Evolutionary conservation across 1,140 invertebrate species (phyloP).

Genomic region (Trypoxylus dichotomus): DNA sequence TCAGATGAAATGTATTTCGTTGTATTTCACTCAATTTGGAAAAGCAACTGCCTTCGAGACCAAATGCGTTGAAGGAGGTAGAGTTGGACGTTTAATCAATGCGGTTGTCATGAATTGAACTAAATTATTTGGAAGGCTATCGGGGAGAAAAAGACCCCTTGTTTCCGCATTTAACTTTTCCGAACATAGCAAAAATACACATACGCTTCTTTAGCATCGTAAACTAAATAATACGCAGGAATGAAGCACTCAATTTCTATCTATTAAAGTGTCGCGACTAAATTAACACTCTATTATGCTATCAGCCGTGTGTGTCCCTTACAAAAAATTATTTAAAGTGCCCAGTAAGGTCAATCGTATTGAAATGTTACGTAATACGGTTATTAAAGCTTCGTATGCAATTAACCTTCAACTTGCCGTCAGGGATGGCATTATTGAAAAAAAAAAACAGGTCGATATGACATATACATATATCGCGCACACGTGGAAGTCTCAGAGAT

Average conservation of each 20-base stretch:
- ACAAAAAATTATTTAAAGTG: conserved; percentile 5
- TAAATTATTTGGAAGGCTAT: no score
- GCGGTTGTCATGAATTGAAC: no score
- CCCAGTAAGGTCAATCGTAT: conserved; percentile 14
- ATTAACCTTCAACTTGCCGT: conserved; percentile 16
- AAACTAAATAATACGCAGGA: no score
- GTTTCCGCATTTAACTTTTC: no score
- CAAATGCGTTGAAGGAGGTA: no score
- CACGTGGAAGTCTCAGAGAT: conserved; percentile 11
- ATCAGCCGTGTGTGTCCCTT: conserved; percentile 2
- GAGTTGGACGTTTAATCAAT: no score
- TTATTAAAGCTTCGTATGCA: conserved; percentile 5
- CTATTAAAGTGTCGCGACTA: not conserved
- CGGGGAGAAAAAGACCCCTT: no score
- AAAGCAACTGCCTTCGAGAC: no score
- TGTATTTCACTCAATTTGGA: no score
- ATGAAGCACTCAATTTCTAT: no score
- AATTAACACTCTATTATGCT: not conserved
- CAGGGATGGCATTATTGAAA: conserved; percentile 6
- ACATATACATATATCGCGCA: not conserved
- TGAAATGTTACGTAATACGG: conserved; percentile 17
- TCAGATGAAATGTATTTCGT: no score
- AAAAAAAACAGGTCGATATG: conserved; percentile 20
- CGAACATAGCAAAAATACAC: not conserved
- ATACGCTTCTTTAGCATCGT: no score